Percentiles rank a stretch among this genome's conserved stretches.
These are phyloP conservation scores for Melieria omissa DNA, from an alignment of 2,888 invertebrate genomes.

Conservation along the genomic window DNA sequence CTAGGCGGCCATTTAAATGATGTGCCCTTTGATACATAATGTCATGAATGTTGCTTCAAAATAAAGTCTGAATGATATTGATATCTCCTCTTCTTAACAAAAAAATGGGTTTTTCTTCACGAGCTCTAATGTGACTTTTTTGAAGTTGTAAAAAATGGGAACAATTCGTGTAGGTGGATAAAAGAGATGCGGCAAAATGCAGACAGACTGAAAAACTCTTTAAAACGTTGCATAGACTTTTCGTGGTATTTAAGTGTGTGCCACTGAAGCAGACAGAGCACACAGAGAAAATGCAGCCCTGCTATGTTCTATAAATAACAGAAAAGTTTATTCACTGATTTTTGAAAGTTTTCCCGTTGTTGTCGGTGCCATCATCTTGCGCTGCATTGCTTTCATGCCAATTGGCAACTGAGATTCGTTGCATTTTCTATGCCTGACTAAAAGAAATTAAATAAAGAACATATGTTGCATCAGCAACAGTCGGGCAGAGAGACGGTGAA, in stretches of 20 bases:
- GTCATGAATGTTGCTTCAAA: too few species aligned
- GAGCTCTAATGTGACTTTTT: too few species aligned
- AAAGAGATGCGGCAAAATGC: background rate
- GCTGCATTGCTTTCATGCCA: background rate
- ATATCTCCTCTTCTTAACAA: too few species aligned
- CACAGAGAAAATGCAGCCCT: background rate
- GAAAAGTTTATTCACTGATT: background rate
- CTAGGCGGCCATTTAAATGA: too few species aligned
- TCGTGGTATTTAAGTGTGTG: background rate
- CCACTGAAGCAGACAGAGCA: background rate
- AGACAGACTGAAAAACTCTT: background rate
- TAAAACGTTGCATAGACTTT: too few species aligned
- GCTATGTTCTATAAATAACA: background rate
- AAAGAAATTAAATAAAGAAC: slow-evolving; percentile 28
- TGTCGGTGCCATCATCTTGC: background rate
- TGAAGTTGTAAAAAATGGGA: background rate
- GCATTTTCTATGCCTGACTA: slow-evolving; percentile 15
- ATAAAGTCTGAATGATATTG: too few species aligned
- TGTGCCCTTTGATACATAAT: too few species aligned
- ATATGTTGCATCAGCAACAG: slow-evolving; percentile 19
- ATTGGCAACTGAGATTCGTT: slow-evolving; percentile 23
- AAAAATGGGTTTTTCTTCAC: too few species aligned
- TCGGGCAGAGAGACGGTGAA: background rate
- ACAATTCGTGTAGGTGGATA: background rate
- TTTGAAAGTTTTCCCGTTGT: slow-evolving; percentile 5